phyloP scores from a whole-genome alignment of 2,888 invertebrate species.

The Lordiphosa fenestrarum region DNA sequence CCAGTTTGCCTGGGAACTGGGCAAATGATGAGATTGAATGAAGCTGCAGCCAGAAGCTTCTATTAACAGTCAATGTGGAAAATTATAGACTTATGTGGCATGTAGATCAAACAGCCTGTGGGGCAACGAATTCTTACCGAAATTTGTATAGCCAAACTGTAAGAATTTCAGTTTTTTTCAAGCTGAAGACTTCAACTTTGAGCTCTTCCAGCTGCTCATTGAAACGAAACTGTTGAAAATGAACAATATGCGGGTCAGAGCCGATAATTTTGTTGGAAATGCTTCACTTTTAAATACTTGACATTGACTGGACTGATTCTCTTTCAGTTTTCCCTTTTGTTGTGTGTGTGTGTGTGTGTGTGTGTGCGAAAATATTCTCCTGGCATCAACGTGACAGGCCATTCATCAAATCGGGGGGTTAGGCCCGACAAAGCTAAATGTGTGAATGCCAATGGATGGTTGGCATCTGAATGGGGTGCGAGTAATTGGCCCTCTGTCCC shows the following conservation, averaged over 20 bases:
- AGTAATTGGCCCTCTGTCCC: constrained; percentile 50
- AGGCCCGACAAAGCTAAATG: constrained; percentile 39
- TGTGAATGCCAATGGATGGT: constrained; percentile 42
- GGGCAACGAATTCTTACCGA: no score
- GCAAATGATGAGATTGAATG: constrained; percentile 4
- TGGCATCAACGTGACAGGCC: constrained; percentile 48
- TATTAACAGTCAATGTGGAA: constrained; percentile 4
- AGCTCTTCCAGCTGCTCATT: no score
- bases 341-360: background rate
- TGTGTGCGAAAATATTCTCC: constrained; percentile 7
- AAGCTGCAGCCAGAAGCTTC: constrained; percentile 3
- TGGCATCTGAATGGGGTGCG: constrained; percentile 17
- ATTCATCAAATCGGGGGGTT: constrained; percentile 55
- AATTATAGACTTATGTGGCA: constrained; percentile 1
- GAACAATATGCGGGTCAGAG: background rate
- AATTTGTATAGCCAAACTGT: no score
- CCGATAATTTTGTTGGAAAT: background rate
- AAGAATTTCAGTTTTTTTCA: background rate
- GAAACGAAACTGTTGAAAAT: no score
- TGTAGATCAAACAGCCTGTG: no score
- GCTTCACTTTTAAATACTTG: constrained; percentile 11
- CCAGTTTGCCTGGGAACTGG: constrained; percentile 5
- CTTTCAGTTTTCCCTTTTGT: background rate
- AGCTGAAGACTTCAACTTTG: no score
- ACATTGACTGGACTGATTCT: constrained; percentile 6